Evolutionary conservation across 2,888 invertebrate species (phyloP).

Genomic region (Agrotis puta): DNA sequence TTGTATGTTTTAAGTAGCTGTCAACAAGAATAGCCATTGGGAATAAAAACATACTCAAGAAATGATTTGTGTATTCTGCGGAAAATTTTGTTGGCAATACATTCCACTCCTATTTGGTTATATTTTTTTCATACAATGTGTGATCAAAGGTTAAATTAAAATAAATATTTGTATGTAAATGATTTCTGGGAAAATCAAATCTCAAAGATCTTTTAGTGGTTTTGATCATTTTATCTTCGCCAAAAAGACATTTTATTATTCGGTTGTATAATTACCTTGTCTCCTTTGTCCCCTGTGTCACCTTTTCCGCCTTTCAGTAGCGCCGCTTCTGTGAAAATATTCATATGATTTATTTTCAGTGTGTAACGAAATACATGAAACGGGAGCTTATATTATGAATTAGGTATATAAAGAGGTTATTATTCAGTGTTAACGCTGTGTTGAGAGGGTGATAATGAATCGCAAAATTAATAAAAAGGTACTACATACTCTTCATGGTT

Average conservation of each 20-base stretch:
- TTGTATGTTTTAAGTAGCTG: too few species aligned
- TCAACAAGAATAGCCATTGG: too few species aligned
- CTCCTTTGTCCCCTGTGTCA: conserved; percentile 80
- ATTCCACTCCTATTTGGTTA: too few species aligned
- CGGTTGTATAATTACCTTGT: conserved; percentile 82
- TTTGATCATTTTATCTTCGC: not conserved
- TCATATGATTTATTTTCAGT: conserved; percentile 52
- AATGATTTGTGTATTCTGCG: not conserved
- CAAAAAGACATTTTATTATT: conserved; percentile 12
- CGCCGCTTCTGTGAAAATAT: conserved; percentile 79
- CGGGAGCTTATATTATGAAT: conserved; percentile 15
- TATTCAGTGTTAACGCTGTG: conserved; percentile 14
- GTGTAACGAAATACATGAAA: conserved; percentile 39
- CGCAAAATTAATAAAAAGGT: not conserved
- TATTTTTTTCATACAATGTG: too few species aligned
- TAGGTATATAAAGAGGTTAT: not conserved
- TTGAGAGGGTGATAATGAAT: not conserved
- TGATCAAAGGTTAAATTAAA: not conserved
- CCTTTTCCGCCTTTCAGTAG: conserved; percentile 78
- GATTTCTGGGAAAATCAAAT: conserved; percentile 2
- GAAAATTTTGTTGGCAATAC: too few species aligned
- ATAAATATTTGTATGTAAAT: not conserved
- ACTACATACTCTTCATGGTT: too few species aligned
- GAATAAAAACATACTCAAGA: not conserved
- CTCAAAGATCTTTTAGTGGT: not conserved